A percentile compares a stretch with the other conserved stretches of the same genome.
These are phyloP conservation scores for Xylota segnis DNA, from an alignment of 2,888 invertebrate genomes.

Conservation along the genomic window DNA sequence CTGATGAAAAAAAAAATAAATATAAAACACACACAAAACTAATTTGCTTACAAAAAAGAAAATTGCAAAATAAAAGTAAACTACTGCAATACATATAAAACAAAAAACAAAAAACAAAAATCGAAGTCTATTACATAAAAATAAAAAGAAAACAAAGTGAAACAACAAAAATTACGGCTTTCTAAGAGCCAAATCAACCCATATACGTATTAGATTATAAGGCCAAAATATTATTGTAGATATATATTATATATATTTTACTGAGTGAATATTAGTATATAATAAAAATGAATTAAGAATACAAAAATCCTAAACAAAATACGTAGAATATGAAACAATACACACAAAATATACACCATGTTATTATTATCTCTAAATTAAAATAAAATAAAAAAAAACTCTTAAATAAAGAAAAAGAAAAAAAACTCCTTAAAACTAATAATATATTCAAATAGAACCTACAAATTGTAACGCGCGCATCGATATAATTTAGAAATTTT, in stretches of 20 bases:
- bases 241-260: conserved; percentile 77
- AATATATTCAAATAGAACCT: conserved; percentile 50
- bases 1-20: conserved; percentile 55
- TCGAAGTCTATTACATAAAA: conserved; percentile 80
- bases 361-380: conserved; percentile 72
- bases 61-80: conserved; percentile 47
- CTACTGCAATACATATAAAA: conserved; percentile 53
- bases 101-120: too few species aligned
- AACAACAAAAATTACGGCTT: conserved; percentile 76
- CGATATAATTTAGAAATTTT: conserved; percentile 30
- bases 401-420: conserved; percentile 19
- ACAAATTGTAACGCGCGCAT: conserved; percentile 46
- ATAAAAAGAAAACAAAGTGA: conserved; percentile 56
- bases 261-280: conserved; percentile 73
- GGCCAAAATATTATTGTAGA: conserved; percentile 81
- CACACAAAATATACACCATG: conserved; percentile 75
- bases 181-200: conserved; percentile 79
- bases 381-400: conserved; percentile 39
- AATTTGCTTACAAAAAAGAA: conserved; percentile 49
- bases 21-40: conserved; percentile 40
- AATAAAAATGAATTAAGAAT: conserved; percentile 52
- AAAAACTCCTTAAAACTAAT: conserved; percentile 26
- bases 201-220: conserved; percentile 84
- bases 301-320: conserved; percentile 75
- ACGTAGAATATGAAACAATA: conserved; percentile 77